Evolutionary conservation across 2,888 invertebrate genomes (phyloP), one percentile per base, ranked within the genome.

Genomic region (Lacanobia wlatinum): DNA sequence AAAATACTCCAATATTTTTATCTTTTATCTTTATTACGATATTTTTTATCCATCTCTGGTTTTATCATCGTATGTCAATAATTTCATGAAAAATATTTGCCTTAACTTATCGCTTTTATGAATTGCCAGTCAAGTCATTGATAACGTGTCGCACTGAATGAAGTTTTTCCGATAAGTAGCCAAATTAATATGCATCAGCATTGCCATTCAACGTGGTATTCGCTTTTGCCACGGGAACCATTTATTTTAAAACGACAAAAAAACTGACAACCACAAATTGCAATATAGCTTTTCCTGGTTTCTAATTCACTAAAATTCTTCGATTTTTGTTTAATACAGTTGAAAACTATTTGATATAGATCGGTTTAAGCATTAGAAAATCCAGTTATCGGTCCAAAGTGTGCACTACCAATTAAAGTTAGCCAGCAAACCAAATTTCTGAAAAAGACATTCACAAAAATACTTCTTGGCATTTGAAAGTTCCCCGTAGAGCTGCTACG

Each of bases 41-140:
- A 46, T 60, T 40, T 75, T 58, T 61, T 48, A 70, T 76, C 28
- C 8, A 16, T 71, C 18, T 56, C 43, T 38, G 28, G 28, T 40
- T 48, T n/a, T 48, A 64, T 71, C 53, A 50, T 38, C 12, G 18
- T 16, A 10, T 34, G 8, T 64, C n/a, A n/a, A n/a, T n/a, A n/a
- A n/a, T n/a, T n/a, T n/a, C n/a, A n/a, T n/a, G n/a, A 59, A 62
- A 62, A 50, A 69, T 52, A 59, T 64, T 16, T 56, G 46, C 46
- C 2, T 3, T 6, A 38, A 14, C 53, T 63, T 76, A 76, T 77
- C 77, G 8, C 46, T n/a, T 23, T 56, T 8, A 65, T 61, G 18
- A 16, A 65, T 64, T 59, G 61, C 28, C 61, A 55, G 52, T 55
- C 23, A 63, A 59, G 43, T 55, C 55, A 60, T 46, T 56, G 64